Percentiles rank a stretch among this genome's conserved stretches.
Conservation (phyloP, 2,888 invertebrate species). For the Lasioglossum leucozonium region DNA sequence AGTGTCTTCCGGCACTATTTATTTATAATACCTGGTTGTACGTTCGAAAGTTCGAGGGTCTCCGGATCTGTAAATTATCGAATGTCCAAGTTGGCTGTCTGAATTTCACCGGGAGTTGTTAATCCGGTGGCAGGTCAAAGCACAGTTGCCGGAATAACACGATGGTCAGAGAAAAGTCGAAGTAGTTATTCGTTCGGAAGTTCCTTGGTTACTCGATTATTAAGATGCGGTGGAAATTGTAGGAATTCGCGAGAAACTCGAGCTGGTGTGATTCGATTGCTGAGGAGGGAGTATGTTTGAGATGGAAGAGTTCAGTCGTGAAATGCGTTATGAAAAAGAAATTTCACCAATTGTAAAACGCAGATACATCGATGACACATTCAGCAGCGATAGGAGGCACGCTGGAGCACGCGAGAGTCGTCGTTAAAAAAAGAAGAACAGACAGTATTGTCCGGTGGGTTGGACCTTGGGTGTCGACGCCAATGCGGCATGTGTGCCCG, state of each 20-base stretch:
- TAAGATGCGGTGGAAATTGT: background rate
- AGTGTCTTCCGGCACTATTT: background rate
- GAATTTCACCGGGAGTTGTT: background rate
- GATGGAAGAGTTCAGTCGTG: background rate
- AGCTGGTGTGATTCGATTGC: background rate
- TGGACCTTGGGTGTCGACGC: slow-evolving; percentile 71
- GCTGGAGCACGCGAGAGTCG: background rate
- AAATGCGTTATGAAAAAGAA: background rate
- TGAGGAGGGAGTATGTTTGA: background rate
- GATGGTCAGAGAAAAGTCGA: background rate
- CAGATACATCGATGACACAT: background rate
- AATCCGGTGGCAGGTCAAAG: background rate
- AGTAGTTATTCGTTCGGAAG: background rate
- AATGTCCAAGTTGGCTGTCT: background rate
- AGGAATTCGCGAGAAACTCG: background rate
- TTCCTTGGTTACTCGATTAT: background rate
- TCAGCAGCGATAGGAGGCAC: no score
- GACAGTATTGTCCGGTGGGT: slow-evolving; percentile 72
- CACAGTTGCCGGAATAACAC: background rate
- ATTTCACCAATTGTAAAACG: background rate
- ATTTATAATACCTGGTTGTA: background rate
- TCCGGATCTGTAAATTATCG: background rate
- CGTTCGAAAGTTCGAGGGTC: background rate
- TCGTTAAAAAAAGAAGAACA: slow-evolving; percentile 44
- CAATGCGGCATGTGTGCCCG: slow-evolving; percentile 79